Conservation (phyloP, 2,113 vertebrate species). For the Aramus guarauna region DNA sequence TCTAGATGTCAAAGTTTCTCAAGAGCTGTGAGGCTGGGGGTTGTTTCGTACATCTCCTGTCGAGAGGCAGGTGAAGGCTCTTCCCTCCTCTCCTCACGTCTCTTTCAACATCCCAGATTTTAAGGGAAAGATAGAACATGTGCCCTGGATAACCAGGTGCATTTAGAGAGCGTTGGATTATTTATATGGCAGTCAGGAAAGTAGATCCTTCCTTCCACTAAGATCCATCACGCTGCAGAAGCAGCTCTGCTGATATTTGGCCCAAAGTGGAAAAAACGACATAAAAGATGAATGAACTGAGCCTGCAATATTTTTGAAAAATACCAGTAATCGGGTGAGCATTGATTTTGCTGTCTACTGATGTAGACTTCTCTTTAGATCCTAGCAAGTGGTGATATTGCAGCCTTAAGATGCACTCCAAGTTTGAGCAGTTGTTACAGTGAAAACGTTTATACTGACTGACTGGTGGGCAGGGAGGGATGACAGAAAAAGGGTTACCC, state of each 20-base stretch:
- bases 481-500: not conserved
- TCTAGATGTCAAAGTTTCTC: not conserved
- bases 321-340: conserved; percentile 17
- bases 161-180: not conserved
- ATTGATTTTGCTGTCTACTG: conserved; percentile 47
- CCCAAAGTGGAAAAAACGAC: not conserved
- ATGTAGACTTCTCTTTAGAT: not conserved
- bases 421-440: not conserved
- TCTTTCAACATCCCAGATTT: not conserved
- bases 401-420: not conserved
- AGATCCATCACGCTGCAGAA: not conserved
- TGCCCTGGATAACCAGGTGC: not conserved
- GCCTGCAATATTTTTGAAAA: conserved; percentile 14
- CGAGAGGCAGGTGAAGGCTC: not conserved
- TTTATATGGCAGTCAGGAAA: not conserved
- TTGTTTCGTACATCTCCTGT: not conserved
- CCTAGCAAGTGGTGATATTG: not conserved
- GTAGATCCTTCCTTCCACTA: not conserved
- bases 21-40: not conserved
- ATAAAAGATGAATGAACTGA: not conserved
- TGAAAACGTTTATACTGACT: not conserved
- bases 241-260: not conserved
- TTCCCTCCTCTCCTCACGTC: not conserved
- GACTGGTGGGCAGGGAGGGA: not conserved
- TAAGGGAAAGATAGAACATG: not conserved